phyloP scores from a whole-genome alignment of 2,888 invertebrate species.

The Tortrix viridana region DNA sequence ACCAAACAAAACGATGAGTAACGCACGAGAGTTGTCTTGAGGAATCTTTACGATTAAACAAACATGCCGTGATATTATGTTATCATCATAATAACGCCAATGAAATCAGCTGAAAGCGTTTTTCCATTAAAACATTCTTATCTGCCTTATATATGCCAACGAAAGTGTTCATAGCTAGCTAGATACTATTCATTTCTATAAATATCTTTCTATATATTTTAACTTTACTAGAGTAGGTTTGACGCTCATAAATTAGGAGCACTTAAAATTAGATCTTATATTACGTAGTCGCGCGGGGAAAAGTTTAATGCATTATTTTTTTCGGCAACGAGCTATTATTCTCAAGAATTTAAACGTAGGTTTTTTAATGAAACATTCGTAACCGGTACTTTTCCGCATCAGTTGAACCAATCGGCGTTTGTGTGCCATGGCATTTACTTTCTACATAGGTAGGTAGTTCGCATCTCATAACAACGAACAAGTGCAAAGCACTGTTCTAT shows the following conservation, averaged over 20 bases:
- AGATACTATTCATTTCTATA: no score
- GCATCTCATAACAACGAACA: slow-evolving; percentile 9
- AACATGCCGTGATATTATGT: slow-evolving; percentile 21
- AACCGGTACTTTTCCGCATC: slow-evolving; percentile 28
- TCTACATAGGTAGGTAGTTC: slow-evolving; percentile 20
- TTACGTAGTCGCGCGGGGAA: slow-evolving; percentile 23
- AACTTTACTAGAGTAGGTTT: background rate
- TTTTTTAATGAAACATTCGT: slow-evolving; percentile 20
- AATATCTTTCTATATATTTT: no score
- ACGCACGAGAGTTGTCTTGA: slow-evolving; percentile 8
- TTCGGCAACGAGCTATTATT: background rate
- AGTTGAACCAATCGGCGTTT: slow-evolving; percentile 16
- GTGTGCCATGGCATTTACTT: slow-evolving; percentile 26
- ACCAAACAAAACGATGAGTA: slow-evolving; percentile 37
- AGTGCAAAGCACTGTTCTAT: slow-evolving; percentile 22
- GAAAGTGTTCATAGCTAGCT: no score
- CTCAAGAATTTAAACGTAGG: slow-evolving; percentile 19
- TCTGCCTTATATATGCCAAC: background rate
- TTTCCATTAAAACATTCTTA: slow-evolving; percentile 23
- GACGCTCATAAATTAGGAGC: slow-evolving; percentile 23
- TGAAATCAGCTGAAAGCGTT: slow-evolving; percentile 12
- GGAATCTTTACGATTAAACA: slow-evolving; percentile 28
- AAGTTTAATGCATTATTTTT: slow-evolving; percentile 14
- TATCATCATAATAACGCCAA: slow-evolving; percentile 20
- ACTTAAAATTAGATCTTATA: slow-evolving; percentile 47